Percentiles rank a stretch among this genome's conserved stretches.
These are phyloP conservation scores for Gallinago nigripennis DNA, from an alignment of 2,797 vertebrate genomes.

Conservation along the genomic window DNA sequence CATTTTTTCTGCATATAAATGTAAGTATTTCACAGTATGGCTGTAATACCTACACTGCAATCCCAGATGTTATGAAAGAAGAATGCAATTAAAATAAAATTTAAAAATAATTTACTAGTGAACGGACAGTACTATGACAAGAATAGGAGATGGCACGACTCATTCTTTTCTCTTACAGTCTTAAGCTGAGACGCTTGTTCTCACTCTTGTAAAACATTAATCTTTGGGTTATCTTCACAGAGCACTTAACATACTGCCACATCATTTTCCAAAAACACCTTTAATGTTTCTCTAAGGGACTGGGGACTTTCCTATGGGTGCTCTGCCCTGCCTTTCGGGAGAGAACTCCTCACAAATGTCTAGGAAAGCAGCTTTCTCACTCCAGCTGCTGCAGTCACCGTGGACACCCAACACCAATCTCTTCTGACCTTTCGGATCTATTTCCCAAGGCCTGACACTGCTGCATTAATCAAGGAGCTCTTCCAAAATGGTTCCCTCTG, in stretches of 20 bases:
- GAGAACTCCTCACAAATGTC: neutral
- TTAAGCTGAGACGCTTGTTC: neutral
- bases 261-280: neutral
- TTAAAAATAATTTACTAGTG: neutral
- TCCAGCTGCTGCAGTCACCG: neutral
- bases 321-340: neutral
- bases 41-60: neutral
- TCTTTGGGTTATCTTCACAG: neutral
- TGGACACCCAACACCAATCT: neutral
- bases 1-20: neutral
- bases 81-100: neutral
- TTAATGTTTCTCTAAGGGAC: neutral
- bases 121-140: neutral
- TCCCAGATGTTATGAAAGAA: neutral
- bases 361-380: neutral
- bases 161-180: neutral
- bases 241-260: neutral
- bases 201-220: neutral
- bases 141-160: neutral
- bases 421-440: neutral
- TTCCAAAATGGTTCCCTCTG: neutral
- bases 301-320: neutral
- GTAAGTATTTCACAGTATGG: neutral
- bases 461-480: neutral
- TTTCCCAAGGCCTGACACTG: neutral